Evolutionary conservation across 1,140 invertebrate species (phyloP), one percentile per base, ranked within the genome.

Genomic region (Saxidomus purpurata): DNA sequence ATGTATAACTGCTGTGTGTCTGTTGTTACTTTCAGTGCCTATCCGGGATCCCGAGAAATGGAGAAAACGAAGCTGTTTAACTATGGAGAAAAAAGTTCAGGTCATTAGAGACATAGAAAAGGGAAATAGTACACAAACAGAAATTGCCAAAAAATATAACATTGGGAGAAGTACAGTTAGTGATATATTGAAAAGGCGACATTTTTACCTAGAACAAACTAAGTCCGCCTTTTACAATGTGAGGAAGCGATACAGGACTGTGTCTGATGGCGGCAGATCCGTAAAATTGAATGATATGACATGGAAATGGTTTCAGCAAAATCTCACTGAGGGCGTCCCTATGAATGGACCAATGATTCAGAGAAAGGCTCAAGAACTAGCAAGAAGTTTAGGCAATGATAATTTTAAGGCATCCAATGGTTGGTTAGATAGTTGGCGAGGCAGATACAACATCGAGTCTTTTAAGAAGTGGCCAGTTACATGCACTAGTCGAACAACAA

Each of bases 21-120:
- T n/a, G 52, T 55, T 55, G 52, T 55, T 55, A n/a, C 52, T 55
- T 55, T 55, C 52, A 55, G 52, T 55, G 52, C 52, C 52, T 55
- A 19, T 22, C 15, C 8, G 19, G 22, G 52, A 22, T 55, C 4
- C 13, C 4, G 43, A 47, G 17, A 47, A 47, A 17, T 47, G 8
- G 43, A 55, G 22, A 55, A 55, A 55, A 55, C 8, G 52, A 55
- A 55, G 15, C 52, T 55, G 52, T 55, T 55, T 55, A 55, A 19
- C 52, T 3, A 55, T 55, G 52, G 52, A 55, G 52, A 19, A 55
- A n/a, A 55, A 55, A n/a, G 19, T 55, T 55, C 8, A 55, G 52
- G 8, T 55, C 19, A 55, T 55, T 19, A 55, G 19, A 55, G 52
- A 55, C 19, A 3, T 19, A 11, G 52, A 55, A 15, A 55, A 55